Base-by-base conservation (phyloP, 2,113 vertebrate genomes). In the Pomatostomus ruficeps region DNA sequence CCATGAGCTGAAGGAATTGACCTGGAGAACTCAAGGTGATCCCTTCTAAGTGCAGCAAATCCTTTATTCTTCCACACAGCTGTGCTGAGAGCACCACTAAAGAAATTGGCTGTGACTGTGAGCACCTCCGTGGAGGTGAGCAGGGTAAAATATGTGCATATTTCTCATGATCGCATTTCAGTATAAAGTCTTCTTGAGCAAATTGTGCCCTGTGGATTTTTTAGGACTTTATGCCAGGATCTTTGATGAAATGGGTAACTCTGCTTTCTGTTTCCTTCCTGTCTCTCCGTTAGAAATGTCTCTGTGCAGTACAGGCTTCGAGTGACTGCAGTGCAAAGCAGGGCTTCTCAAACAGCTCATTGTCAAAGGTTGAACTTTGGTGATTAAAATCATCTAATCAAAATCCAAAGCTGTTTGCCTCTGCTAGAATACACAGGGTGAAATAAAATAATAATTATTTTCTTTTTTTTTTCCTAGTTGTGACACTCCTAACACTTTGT, bases 361-460 rank as follows among this genome's bases (percentile, higher is more conserved):
- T 65, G 83, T 75, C 90, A 93, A 89, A 97, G 93, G 86, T 65
- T 97, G 93, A 92, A 92, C 88, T 95, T 88, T 76, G 89, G 66
- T 96, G 75, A 89, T 85, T 93, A 84, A 95, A 94, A 85, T 67
- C 71, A 42, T 85, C 89, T 88, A 85, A 95, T 96, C 88, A 76
- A 88, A 95, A 93, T 97, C 85, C 72, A 89, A 92, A 96, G 59
- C 86, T 83, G 77, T 96, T 97, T 95, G 89, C 73, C 96, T 93
- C 85, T 96, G 36, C 68, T 93, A 62, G 70, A 96, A 96, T 74
- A 88, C 70, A 89, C 38, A 12, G 28, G 43, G 11, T 36, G 20
- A 74, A 61, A 55, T 36, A 29, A 79, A 85, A 92, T 7, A 89
- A 7, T 81, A 79, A 36, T 25, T 14, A 35, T 65, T 55, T 70